Conservation (phyloP, 2,797 vertebrate species). For the Aotus griseimembra region DNA sequence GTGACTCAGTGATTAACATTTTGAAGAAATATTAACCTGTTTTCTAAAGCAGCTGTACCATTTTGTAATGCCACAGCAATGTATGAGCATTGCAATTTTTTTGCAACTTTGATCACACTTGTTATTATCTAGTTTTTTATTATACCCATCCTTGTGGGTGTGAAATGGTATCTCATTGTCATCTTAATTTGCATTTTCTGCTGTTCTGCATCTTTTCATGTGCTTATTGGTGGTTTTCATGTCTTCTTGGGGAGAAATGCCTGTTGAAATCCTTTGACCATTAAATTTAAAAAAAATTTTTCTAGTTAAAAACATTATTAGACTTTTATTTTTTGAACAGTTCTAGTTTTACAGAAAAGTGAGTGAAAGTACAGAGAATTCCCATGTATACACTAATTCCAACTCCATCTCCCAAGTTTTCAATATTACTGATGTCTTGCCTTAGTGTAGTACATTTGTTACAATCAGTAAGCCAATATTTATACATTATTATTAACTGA, state of each 20-base stretch:
- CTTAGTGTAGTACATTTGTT: neutral
- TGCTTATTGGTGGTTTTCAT: neutral
- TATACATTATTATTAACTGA: neutral
- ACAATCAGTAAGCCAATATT: neutral
- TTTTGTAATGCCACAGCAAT: neutral
- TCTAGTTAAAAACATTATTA: neutral
- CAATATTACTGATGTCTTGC: neutral
- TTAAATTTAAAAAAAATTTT: neutral
- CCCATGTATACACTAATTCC: neutral
- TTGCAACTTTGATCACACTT: neutral
- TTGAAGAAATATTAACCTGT: constrained; percentile 7
- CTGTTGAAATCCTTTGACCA: neutral
- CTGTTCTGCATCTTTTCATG: neutral
- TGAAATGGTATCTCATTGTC: neutral
- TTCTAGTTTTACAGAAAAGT: neutral
- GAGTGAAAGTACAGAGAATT: neutral
- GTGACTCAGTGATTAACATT: neutral
- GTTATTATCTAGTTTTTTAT: neutral
- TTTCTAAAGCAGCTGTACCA: neutral
- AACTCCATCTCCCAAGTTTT: neutral
- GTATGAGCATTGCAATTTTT: neutral
- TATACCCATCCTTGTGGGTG: neutral
- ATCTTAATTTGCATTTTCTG: neutral
- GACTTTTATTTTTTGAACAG: neutral
- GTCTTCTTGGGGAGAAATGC: neutral